phyloP scores from a whole-genome alignment of 2,797 vertebrate species.

The Pseudopleuronectes americanus region DNA sequence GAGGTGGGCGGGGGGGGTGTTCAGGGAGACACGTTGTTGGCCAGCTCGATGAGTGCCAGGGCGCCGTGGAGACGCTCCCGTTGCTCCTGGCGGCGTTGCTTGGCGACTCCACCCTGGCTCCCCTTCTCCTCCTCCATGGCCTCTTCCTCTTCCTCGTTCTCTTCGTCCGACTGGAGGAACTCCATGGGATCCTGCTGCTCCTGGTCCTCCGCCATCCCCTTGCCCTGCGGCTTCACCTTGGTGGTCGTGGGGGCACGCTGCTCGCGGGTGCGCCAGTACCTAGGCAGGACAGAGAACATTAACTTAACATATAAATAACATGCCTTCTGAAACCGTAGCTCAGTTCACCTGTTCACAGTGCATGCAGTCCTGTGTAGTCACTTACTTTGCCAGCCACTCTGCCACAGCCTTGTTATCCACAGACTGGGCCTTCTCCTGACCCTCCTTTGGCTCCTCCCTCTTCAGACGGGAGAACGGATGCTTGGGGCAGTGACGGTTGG shows the following conservation, averaged over 20 bases:
- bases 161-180: conserved; percentile 91
- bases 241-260: conserved; percentile 87
- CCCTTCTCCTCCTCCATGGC: conserved; percentile 86
- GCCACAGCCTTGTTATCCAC: conserved; percentile 96
- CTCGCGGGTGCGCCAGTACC: conserved; percentile 95
- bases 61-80: conserved; percentile 91
- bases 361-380: background rate
- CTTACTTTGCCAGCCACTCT: conserved; percentile 97
- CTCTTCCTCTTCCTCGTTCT: conserved; percentile 89
- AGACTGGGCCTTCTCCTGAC: conserved; percentile 86
- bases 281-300: conserved; percentile 50
- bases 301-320: background rate
- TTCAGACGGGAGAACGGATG: conserved; percentile 95
- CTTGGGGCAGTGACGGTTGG: conserved; percentile 96
- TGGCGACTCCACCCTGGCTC: conserved; percentile 81
- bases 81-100: conserved; percentile 91
- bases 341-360: no score
- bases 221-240: conserved; percentile 88
- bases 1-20: conserved; percentile 45
- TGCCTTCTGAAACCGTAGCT: no score
- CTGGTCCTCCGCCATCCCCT: conserved; percentile 89
- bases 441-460: conserved; percentile 91
- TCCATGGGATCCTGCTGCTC: conserved; percentile 97
- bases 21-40: conserved; percentile 92
- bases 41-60: conserved; percentile 96